Conservation (phyloP, 37 sponge, comb jelly and placozoan species). For the Halichondria panicea region DNA sequence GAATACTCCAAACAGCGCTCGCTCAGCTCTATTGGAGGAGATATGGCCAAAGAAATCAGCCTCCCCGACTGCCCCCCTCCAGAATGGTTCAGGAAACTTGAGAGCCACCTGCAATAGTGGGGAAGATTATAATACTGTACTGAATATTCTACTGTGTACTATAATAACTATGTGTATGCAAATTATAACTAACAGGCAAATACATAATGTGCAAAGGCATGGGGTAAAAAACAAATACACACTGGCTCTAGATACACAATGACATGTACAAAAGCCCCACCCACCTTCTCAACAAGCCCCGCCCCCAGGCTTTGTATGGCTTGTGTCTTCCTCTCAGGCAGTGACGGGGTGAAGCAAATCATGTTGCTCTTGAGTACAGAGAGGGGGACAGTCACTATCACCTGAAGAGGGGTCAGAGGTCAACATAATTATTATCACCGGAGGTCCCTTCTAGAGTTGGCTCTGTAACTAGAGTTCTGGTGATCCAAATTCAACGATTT, state of each 20-base stretch:
- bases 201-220: background rate
- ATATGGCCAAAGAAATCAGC: slow-evolving; percentile 91
- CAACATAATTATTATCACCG: background rate
- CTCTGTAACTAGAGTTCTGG: too few relatives aligned
- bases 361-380: slow-evolving; percentile 60
- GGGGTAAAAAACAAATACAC: background rate
- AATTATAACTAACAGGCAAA: background rate
- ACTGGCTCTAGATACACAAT: background rate
- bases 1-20: slow-evolving; percentile 83
- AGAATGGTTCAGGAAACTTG: slow-evolving; percentile 74
- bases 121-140: background rate
- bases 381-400: slow-evolving; percentile 85
- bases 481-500: too few relatives aligned
- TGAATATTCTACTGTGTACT: too few relatives aligned
- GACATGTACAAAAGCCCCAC: background rate
- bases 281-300: slow-evolving; percentile 86
- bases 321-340: slow-evolving; percentile 66
- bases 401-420: slow-evolving; percentile 64
- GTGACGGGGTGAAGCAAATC: slow-evolving; percentile 66
- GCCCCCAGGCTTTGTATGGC: slow-evolving; percentile 80
- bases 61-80: slow-evolving; percentile 63
- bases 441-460: too few relatives aligned
- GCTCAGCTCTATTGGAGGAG: slow-evolving; percentile 10
- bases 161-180: background rate
- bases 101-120: slow-evolving; percentile 59